phyloP scores from a whole-genome alignment of 2,113 vertebrate species.

The Pollimyrus isidori region DNA sequence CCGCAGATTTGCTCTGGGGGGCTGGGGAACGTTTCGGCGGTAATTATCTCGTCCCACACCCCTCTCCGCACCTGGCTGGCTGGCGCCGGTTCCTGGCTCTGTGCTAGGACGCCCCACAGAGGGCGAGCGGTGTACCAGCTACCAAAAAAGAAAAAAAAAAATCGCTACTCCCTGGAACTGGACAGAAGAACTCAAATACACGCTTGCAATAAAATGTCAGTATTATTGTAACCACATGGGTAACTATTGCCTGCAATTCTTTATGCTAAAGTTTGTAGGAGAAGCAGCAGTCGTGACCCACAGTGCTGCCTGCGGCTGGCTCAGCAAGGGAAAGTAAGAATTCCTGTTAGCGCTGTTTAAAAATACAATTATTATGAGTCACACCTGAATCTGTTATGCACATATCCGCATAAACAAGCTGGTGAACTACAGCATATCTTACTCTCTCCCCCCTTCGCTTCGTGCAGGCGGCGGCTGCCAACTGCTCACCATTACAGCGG shows the following conservation, averaged over 20 bases:
- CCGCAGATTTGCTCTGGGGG: not conserved
- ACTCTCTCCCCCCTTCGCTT: accelerated
- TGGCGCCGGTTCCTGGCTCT: not conserved
- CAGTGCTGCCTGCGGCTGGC: not conserved
- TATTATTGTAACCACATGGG: not conserved
- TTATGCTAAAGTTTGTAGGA: not conserved
- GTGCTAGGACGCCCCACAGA: not conserved
- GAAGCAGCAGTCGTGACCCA: not conserved
- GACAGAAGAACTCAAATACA: not conserved
- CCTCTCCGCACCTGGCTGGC: constrained; percentile 10
- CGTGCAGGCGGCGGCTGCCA: not conserved
- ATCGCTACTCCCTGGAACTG: not conserved
- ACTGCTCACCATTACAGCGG: not conserved
- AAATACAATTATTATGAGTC: not conserved
- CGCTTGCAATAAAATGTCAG: not conserved
- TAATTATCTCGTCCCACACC: constrained; percentile 13
- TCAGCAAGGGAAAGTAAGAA: not conserved
- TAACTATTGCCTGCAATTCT: not conserved
- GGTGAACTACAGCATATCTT: not conserved
- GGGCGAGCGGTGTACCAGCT: not conserved
- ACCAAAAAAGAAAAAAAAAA: not conserved
- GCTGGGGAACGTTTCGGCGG: not conserved
- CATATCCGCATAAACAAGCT: constrained; percentile 9
- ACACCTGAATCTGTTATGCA: not conserved
- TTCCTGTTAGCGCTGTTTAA: constrained; percentile 4